These are phyloP conservation scores for Aldabrachelys gigantea DNA, from an alignment of 2,113 vertebrate genomes.

Conservation along the genomic window DNA sequence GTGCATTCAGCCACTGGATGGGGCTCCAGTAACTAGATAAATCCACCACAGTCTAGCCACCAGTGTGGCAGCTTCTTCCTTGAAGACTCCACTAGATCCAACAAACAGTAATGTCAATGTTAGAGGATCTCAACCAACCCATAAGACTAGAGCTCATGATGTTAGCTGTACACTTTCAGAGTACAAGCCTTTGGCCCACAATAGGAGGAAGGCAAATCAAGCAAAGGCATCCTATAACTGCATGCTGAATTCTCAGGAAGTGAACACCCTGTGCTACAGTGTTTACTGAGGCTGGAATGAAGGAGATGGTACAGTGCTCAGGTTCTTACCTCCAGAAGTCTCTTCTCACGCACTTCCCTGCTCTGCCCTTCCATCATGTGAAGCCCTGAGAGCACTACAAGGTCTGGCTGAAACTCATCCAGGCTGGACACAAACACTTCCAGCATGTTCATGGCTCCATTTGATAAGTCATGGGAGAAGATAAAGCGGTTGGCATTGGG, in stretches of 20 bases:
- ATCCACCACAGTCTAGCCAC: neutral
- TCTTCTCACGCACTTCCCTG: constrained; percentile 83
- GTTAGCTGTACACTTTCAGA: neutral
- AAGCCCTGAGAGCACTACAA: constrained; percentile 95
- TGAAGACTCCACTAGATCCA: neutral
- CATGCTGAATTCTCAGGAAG: neutral
- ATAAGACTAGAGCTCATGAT: neutral
- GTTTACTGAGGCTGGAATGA: accelerated
- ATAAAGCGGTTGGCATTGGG: constrained; percentile 97
- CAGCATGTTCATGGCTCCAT: constrained; percentile 91
- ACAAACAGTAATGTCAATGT: neutral
- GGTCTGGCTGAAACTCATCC: constrained; percentile 93
- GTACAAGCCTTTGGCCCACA: neutral
- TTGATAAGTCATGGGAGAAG: constrained; percentile 96
- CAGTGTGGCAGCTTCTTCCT: neutral
- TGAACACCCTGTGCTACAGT: neutral
- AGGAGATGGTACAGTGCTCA: neutral
- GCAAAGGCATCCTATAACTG: neutral
- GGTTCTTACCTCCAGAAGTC: constrained; percentile 87
- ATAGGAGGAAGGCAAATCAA: neutral
- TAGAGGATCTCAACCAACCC: neutral
- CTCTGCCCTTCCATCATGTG: constrained; percentile 99
- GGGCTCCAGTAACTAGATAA: neutral
- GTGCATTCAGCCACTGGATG: neutral
- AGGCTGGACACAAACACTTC: constrained; percentile 93